Evolutionary conservation across 2,113 vertebrate species (phyloP).

Genomic region (Scortum barcoo): DNA sequence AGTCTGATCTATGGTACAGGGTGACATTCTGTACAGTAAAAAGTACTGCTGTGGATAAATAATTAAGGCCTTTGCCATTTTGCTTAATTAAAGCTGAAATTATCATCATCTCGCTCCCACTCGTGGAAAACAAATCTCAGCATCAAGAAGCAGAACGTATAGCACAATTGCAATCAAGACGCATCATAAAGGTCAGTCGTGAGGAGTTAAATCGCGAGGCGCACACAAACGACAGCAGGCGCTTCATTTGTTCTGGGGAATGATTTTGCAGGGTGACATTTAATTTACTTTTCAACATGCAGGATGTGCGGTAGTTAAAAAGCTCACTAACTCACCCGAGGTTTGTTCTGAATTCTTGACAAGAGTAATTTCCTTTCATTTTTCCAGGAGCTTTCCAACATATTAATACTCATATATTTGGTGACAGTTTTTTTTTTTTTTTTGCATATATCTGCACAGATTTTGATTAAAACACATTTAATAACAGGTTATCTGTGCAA

Average conservation of each 20-base stretch:
- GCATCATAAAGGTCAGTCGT: constrained; percentile 33
- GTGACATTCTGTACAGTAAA: not conserved
- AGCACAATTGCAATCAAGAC: constrained; percentile 11
- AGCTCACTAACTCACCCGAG: not conserved
- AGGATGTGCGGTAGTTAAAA: not conserved
- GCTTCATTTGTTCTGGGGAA: constrained; percentile 21
- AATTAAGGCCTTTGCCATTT: constrained; percentile 21
- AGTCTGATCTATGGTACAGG: not conserved
- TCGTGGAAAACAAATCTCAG: not conserved
- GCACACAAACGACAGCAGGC: not conserved
- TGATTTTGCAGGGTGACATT: constrained; percentile 28
- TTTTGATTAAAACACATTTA: not conserved
- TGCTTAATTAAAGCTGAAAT: constrained; percentile 36
- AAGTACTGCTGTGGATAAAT: constrained; percentile 6
- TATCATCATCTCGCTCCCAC: constrained; percentile 11
- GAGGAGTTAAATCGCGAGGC: not conserved
- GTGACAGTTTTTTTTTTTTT: no score
- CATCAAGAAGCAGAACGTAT: constrained; percentile 1
- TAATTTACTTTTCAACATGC: constrained; percentile 1
- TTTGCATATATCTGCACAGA: not conserved
- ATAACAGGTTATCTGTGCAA: not conserved
- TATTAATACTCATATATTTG: not conserved
- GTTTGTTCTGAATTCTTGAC: not conserved
- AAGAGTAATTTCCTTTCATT: not conserved
- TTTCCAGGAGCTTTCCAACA: not conserved